phyloP scores from a whole-genome alignment of 64 coral and sea anemone species.

The Anthopleura sola region DNA sequence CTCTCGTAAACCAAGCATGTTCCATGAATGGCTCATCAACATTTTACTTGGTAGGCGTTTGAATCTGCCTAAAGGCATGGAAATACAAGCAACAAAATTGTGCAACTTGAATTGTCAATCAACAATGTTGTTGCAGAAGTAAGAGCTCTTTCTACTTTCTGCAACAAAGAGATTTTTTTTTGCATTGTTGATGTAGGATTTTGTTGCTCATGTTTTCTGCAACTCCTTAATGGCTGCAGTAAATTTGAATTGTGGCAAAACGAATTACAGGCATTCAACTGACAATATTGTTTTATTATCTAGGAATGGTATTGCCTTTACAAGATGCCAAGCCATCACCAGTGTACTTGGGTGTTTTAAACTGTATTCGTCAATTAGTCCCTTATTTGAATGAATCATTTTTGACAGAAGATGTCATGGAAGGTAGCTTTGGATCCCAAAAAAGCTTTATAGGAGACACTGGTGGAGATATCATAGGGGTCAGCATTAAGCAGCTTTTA shows the following conservation, averaged over 20 bases:
- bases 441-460: conserved; percentile 30
- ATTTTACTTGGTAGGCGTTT: conserved; percentile 72
- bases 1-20: conserved; percentile 77
- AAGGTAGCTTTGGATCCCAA: conserved; percentile 89
- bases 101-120: too few species aligned
- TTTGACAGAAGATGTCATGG: conserved; percentile 27
- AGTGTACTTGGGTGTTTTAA: conserved; percentile 83
- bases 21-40: conserved; percentile 81
- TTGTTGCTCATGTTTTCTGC: too few species aligned
- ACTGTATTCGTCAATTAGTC: conserved; percentile 85
- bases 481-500: conserved; percentile 55
- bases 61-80: too few species aligned
- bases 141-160: too few species aligned
- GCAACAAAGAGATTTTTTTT: too few species aligned
- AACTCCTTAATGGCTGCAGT: too few species aligned
- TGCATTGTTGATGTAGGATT: too few species aligned
- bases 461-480: neutral
- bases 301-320: conserved; percentile 75
- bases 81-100: too few species aligned
- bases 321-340: conserved; percentile 54
- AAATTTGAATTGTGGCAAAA: neutral
- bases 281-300: neutral
- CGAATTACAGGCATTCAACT: too few species aligned
- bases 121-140: too few species aligned
- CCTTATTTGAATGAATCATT: conserved; percentile 54